These are phyloP conservation scores for Leptopilina clavipes DNA, from an alignment of 1,140 invertebrate species.

Conservation along the genomic window DNA sequence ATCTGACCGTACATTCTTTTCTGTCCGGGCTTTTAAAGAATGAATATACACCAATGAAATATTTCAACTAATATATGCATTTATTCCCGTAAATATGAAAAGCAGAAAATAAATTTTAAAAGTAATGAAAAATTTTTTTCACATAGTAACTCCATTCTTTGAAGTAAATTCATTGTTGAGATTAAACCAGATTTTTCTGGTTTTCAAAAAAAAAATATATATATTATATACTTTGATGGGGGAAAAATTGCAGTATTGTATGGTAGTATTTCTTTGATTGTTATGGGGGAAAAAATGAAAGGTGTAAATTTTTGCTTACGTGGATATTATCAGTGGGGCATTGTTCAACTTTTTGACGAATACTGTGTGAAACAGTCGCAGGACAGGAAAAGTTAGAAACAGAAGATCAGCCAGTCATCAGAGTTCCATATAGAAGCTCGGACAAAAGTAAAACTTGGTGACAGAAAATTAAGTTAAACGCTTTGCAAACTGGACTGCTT, in stretches of 20 bases:
- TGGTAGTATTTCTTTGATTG: background rate
- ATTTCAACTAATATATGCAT: conserved; percentile 1
- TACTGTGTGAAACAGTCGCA: background rate
- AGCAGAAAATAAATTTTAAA: background rate
- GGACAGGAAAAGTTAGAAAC: conserved; percentile 20
- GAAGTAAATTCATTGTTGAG: too few relatives aligned
- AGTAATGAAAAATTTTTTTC: background rate
- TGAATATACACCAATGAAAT: conserved; percentile 21
- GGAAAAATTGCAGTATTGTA: too few relatives aligned
- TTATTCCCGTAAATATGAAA: background rate
- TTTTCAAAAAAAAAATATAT: too few relatives aligned
- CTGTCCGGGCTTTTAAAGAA: background rate
- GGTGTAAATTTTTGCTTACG: conserved; percentile 21
- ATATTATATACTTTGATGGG: too few relatives aligned
- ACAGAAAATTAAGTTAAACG: conserved; percentile 1
- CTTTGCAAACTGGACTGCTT: background rate
- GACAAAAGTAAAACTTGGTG: conserved; percentile 18
- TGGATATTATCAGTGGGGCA: background rate
- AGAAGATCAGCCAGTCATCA: conserved; percentile 11
- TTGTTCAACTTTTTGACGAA: background rate
- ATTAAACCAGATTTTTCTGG: too few relatives aligned
- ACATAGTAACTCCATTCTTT: too few relatives aligned
- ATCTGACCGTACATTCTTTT: conserved; percentile 11
- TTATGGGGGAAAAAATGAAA: background rate
- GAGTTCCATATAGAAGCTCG: background rate